A percentile compares a stretch with the other conserved stretches of the same genome.
Evolutionary conservation across 2,888 invertebrate species (phyloP).

Genomic region (Adelognathus sp.): DNA sequence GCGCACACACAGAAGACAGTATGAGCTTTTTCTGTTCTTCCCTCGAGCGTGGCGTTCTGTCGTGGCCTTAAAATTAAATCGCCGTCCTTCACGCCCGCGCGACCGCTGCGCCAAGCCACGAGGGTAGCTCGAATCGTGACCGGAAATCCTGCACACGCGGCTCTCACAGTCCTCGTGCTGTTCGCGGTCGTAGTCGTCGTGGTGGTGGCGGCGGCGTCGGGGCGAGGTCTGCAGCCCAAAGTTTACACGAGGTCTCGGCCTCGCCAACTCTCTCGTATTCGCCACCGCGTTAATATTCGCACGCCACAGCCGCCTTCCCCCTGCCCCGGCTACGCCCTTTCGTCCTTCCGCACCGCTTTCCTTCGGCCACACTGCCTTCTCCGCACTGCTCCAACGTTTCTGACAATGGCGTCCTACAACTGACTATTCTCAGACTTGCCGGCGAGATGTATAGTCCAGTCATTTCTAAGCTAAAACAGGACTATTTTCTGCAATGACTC

Average conservation of each 20-base stretch:
- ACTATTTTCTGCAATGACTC: no score
- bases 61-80: conserved; percentile 58
- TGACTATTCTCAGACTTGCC: conserved; percentile 24
- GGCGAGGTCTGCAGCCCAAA: conserved; percentile 48
- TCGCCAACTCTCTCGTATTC: conserved; percentile 56
- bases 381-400: conserved; percentile 5
- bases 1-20: not conserved
- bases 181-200: conserved; percentile 17
- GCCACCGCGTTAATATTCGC: conserved; percentile 60
- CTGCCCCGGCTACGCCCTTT: conserved; percentile 51
- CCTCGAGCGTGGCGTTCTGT: conserved; percentile 35
- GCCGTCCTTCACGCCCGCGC: conserved; percentile 46
- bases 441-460: not conserved
- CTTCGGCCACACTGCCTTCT: conserved; percentile 24
- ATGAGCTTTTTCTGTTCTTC: conserved; percentile 17
- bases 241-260: conserved; percentile 56
- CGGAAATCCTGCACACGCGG: conserved; percentile 59
- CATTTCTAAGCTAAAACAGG: no score
- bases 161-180: conserved; percentile 13
- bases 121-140: conserved; percentile 54
- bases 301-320: conserved; percentile 55
- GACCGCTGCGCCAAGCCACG: no score
- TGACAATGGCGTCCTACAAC: conserved; percentile 11
- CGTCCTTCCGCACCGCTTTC: conserved; percentile 46
- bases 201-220: conserved; percentile 21